Percentiles rank a stretch among this genome's conserved stretches.
Evolutionary conservation across 2,797 vertebrate species (phyloP).

Genomic region (Forpus xanthops): DNA sequence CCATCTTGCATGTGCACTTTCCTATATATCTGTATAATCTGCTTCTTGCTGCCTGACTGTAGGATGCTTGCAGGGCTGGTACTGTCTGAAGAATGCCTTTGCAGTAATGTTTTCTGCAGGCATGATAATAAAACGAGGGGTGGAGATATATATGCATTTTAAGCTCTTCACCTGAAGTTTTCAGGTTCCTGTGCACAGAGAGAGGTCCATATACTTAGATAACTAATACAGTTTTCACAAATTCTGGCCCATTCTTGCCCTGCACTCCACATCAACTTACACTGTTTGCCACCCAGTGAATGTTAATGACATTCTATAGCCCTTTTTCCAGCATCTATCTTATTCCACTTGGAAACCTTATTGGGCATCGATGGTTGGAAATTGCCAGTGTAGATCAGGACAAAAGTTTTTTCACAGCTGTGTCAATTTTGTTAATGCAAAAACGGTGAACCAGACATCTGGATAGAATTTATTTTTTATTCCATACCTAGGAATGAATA

Average conservation of each 20-base stretch:
- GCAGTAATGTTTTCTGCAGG: background rate
- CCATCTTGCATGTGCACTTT: background rate
- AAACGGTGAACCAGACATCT: background rate
- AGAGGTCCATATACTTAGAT: background rate
- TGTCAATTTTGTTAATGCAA: background rate
- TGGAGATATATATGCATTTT: background rate
- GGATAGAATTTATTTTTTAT: conserved; percentile 1
- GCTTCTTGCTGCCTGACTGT: background rate
- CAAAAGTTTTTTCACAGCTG: background rate
- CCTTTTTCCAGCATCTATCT: background rate
- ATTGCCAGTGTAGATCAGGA: background rate
- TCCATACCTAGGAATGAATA: background rate
- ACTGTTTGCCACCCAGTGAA: background rate
- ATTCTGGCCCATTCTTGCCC: background rate
- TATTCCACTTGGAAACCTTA: background rate
- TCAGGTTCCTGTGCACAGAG: background rate
- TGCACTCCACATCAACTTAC: fast-evolving
- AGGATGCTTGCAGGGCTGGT: background rate
- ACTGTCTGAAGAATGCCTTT: background rate
- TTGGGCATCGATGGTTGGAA: background rate
- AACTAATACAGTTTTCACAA: background rate
- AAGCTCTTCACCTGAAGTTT: background rate
- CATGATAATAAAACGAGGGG: fast-evolving
- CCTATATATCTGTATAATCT: background rate
- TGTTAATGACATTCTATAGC: background rate